Conservation (phyloP, 2,888 invertebrate species). For the Apotomis betuletana region DNA sequence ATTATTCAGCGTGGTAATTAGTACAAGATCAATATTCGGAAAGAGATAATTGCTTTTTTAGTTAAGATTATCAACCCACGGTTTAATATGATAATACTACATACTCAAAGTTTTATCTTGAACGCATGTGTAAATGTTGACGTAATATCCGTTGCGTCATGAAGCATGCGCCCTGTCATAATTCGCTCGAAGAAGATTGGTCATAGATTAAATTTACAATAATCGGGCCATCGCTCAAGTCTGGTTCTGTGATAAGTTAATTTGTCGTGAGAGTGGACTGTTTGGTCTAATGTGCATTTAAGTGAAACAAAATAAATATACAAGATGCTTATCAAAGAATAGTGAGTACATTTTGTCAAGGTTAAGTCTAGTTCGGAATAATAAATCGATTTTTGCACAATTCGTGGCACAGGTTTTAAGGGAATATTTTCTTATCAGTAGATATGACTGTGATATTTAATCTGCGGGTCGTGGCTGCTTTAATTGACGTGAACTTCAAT, state of each 20-base stretch:
- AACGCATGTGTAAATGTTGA: constrained; percentile 64
- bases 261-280: constrained; percentile 79
- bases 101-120: constrained; percentile 35
- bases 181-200: constrained; percentile 75
- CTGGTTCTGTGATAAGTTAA: constrained; percentile 79
- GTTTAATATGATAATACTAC: background rate
- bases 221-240: constrained; percentile 78
- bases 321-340: constrained; percentile 89
- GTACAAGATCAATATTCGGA: too few species aligned
- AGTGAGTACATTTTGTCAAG: constrained; percentile 82
- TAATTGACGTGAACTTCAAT: constrained; percentile 25
- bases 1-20: too few species aligned
- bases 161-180: constrained; percentile 85
- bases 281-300: constrained; percentile 77
- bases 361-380: constrained; percentile 69
- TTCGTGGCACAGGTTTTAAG: constrained; percentile 54
- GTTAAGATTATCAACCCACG: background rate
- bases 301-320: constrained; percentile 72
- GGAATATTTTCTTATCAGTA: constrained; percentile 58
- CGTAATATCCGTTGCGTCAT: constrained; percentile 86
- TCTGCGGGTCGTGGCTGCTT: constrained; percentile 7
- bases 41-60: too few species aligned
- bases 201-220: constrained; percentile 73
- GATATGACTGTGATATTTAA: constrained; percentile 37
- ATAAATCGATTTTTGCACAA: constrained; percentile 76